phyloP scores from a whole-genome alignment of 2,888 invertebrate species.

The Apodemia hepburni region DNA sequence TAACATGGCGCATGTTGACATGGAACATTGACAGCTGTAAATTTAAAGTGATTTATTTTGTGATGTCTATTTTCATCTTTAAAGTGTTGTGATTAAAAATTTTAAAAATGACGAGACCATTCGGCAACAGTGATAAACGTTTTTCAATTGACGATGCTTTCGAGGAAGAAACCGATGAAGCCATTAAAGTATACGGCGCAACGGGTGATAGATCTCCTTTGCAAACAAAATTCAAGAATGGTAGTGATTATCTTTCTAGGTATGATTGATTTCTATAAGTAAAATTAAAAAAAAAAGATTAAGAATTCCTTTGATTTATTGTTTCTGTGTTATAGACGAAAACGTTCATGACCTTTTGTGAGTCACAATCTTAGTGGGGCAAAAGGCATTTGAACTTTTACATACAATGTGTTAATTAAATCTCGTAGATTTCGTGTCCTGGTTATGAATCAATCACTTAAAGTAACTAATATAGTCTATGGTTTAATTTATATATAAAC shows the following conservation, averaged over 20 bases:
- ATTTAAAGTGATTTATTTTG: constrained; percentile 36
- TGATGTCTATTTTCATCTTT: constrained; percentile 10
- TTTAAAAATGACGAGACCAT: constrained; percentile 70
- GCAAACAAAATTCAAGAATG: constrained; percentile 70
- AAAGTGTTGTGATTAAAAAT: constrained; percentile 33
- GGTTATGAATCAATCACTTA: constrained; percentile 4
- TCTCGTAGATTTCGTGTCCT: background rate
- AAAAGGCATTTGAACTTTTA: constrained; percentile 60
- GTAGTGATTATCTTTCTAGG: constrained; percentile 64
- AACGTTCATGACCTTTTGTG: constrained; percentile 62
- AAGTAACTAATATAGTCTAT: background rate
- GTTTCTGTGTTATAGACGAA: constrained; percentile 31
- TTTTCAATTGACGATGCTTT: constrained; percentile 93
- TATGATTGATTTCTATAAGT: constrained; percentile 35
- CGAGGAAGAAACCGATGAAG: constrained; percentile 90
- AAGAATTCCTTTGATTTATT: constrained; percentile 35
- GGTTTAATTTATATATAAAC: no score
- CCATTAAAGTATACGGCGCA: constrained; percentile 86
- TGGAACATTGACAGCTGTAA: constrained; percentile 76
- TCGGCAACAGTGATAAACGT: constrained; percentile 80
- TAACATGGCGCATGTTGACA: constrained; percentile 73
- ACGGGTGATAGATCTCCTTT: constrained; percentile 86
- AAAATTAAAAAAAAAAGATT: background rate
- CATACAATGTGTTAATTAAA: constrained; percentile 27
- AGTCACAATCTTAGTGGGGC: constrained; percentile 56